These are phyloP conservation scores for Donacobius atricapilla DNA, from an alignment of 2,113 vertebrate species.

Conservation along the genomic window DNA sequence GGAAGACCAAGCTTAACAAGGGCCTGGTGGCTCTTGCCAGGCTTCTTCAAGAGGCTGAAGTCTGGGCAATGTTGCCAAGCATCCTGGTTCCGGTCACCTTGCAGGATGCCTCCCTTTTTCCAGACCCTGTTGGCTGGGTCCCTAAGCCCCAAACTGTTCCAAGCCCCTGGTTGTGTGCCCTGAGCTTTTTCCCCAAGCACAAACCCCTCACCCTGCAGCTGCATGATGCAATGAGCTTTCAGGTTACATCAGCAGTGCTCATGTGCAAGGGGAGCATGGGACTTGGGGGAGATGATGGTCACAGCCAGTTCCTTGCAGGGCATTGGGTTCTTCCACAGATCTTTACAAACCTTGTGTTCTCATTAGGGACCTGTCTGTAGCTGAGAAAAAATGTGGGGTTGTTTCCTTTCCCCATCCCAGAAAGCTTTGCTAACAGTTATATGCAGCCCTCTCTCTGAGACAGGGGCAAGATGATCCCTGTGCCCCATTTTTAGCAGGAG, in stretches of 20 bases:
- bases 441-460: background rate
- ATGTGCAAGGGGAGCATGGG: fast-evolving
- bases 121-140: background rate
- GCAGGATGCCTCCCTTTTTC: background rate
- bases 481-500: background rate
- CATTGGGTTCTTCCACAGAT: background rate
- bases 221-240: conserved; percentile 4
- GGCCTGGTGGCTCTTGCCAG: background rate
- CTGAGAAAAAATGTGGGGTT: background rate
- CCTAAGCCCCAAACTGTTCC: background rate
- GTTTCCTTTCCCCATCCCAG: background rate
- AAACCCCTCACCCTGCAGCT: background rate
- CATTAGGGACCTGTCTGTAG: background rate
- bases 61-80: background rate
- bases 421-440: background rate
- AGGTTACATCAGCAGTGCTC: background rate
- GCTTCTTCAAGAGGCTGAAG: background rate
- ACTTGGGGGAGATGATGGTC: background rate
- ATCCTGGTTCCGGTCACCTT: background rate
- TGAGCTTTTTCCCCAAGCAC: background rate
- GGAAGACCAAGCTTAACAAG: background rate
- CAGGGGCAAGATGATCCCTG: background rate
- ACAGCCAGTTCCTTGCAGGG: background rate
- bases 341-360: background rate
- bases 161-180: background rate